Evolutionary conservation across 1,140 invertebrate species (phyloP).

Genomic region (Littorina saxatilis): DNA sequence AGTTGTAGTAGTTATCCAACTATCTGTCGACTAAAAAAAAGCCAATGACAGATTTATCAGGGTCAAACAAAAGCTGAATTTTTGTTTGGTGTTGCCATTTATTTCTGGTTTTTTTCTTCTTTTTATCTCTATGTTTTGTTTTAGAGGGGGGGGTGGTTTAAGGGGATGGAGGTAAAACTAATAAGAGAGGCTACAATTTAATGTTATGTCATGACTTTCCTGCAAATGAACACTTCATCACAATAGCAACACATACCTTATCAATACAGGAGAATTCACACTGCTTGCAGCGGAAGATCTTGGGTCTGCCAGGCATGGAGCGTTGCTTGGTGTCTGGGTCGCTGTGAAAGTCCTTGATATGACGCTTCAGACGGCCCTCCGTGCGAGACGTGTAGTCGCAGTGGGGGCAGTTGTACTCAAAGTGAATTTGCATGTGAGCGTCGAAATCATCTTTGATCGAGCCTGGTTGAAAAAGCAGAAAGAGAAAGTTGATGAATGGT

Average conservation of each 20-base stretch:
- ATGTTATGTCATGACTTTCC: too few relatives aligned
- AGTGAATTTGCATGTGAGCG: constrained; percentile 78
- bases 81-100: too few relatives aligned
- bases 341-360: constrained; percentile 79
- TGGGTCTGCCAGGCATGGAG: constrained; percentile 76
- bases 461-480: constrained; percentile 44
- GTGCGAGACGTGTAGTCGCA: constrained; percentile 81
- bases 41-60: too few relatives aligned
- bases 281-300: constrained; percentile 94
- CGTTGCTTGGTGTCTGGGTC: constrained; percentile 83
- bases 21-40: too few relatives aligned
- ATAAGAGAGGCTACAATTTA: too few relatives aligned
- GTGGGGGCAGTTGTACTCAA: constrained; percentile 75
- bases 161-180: too few relatives aligned
- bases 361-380: constrained; percentile 79
- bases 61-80: too few relatives aligned
- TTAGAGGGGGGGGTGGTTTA: too few relatives aligned
- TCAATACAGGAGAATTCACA: constrained; percentile 90
- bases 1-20: too few relatives aligned
- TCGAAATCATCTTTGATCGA: constrained; percentile 72
- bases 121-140: too few relatives aligned
- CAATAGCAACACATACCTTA: constrained; percentile 83
- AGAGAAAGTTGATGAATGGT: not conserved
- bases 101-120: too few relatives aligned
- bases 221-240: too few relatives aligned